Percentiles rank a stretch among this genome's conserved stretches.
These are phyloP conservation scores for Vulpes vulpes DNA, from an alignment of 2,113 vertebrate genomes.

Conservation along the genomic window DNA sequence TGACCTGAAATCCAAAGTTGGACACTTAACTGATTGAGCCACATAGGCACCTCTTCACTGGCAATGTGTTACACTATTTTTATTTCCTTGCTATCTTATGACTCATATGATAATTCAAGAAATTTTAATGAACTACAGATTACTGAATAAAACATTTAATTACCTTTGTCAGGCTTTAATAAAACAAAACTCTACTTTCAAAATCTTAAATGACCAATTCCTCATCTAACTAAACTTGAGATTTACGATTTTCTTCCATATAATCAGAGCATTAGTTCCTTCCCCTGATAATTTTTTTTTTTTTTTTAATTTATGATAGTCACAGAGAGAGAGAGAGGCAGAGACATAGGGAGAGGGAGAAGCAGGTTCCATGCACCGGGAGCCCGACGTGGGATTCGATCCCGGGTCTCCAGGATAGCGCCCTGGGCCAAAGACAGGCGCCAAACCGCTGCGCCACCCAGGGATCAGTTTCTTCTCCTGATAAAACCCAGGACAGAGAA, in stretches of 20 bases:
- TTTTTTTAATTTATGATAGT: too few species aligned
- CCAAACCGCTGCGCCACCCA: too few species aligned
- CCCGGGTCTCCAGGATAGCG: too few species aligned
- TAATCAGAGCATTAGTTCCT: constrained; percentile 65
- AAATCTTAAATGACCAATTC: not conserved
- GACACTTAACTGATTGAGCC: too few species aligned
- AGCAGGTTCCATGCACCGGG: too few species aligned
- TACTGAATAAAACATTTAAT: not conserved
- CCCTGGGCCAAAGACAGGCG: too few species aligned
- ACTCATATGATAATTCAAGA: not conserved
- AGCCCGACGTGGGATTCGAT: too few species aligned
- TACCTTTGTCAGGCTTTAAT: not conserved
- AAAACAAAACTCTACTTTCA: not conserved
- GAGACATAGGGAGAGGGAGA: too few species aligned
- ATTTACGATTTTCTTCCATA: constrained; percentile 44
- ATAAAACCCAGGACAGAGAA: not conserved
- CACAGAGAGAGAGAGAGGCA: not conserved
- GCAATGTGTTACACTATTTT: not conserved
- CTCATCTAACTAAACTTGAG: not conserved
- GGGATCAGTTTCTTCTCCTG: constrained; percentile 48
- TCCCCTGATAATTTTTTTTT: not conserved
- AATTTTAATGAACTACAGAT: not conserved
- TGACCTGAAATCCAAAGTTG: too few species aligned
- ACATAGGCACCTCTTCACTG: not conserved
- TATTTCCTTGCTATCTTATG: not conserved